Evolutionary conservation across 2,888 invertebrate species (phyloP), one percentile per base, ranked within the genome.

Genomic region (Ophioninae sp.): DNA sequence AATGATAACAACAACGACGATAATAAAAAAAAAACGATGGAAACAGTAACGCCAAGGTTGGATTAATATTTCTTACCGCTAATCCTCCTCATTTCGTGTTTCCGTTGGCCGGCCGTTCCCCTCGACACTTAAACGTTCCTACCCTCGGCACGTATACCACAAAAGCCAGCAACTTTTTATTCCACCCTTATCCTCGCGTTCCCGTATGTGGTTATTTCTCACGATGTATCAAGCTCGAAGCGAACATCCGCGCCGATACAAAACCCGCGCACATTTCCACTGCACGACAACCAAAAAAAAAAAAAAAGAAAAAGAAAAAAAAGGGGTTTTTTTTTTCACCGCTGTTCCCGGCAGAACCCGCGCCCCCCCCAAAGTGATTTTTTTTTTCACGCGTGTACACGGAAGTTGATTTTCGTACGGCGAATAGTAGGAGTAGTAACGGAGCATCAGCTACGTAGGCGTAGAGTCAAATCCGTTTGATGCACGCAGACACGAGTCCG

Each of bases 21-120:
- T 37, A 58, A 58, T 9, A 30, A 56, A 6, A 6, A 30, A 56
- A 6, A 13, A n/a, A 37, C 8, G 10, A 37, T 56, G 37, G 39
- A 65, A 51, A 37, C 17, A 6, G 3, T 64, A 22, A 6, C 59
- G 10, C n/a, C 7, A 22, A 30, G 10, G 22, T 30, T 13, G 23
- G 61, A 30, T 44, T 65, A 65, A 44, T 71, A 51, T 72, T 30
- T 81, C 91, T 91, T 90, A 91, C 91, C 91, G 88, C 91, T 91
- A 86, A 91, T 91, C 86, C 91, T 90, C 88, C 91, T 90, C 91
- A 91, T 91, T 89, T 88, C 89, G 89, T 85, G 79, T 81, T 86
- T 84, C 86, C 86, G 88, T 86, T 73, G 74, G 73, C 77, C 65
- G 80, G 68, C 74, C 59, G 51, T 41, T 76, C 74, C 61, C 76